Base-by-base conservation (phyloP, 2,797 vertebrate genomes). In the Nyctibius grandis region DNA sequence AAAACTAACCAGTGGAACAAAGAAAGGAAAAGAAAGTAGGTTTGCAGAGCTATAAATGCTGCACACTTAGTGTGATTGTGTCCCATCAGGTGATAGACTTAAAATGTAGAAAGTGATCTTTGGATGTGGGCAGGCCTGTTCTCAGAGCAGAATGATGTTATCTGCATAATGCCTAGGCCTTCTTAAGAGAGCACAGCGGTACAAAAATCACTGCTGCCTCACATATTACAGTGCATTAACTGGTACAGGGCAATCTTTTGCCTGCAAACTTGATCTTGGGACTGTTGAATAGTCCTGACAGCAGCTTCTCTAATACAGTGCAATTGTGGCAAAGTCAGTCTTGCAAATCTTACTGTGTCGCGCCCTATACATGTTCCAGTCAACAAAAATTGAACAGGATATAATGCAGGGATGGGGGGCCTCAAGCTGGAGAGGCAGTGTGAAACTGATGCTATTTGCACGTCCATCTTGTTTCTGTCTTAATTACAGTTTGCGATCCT, bases 11-110 rank as follows among this genome's bases (percentile, higher is more conserved):
- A 54, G 91, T 80, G 94, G 95, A 97, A 63, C 54, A 82, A 88
- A 67, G 61, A 91, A 96, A 91, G 57, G 34, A 61, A 92, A 85
- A 85, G 44, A 97, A 97, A 88, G 97, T 98, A 97, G 65, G 96
- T 95, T 92, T 96, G 65, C 61, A 65, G 73, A 94, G 53, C 21
- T 88, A 5, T 63, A 40, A 42, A 13, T 89, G 33, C 54, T 31
- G 38, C 33, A 31, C 56, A 63, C 11, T 75, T 75, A 72, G 75
- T 31, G 38, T 31, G 15, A 2, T 59, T 84, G 13, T 74, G 53
- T 21, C 50, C 34, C 57, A 50, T 81, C 38, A 42, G 38, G 34
- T 36, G 7, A 21, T 50, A 57, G 19, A 50, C 15, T 26, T 54
- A 38, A n/a, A 54, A 40, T 48, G 29, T n/a, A 64, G 53, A n/a